A percentile compares a stretch with the other conserved stretches of the same genome.
Evolutionary conservation across 2,888 invertebrate genomes (phyloP).

Genomic region (Melanchra persicariae): DNA sequence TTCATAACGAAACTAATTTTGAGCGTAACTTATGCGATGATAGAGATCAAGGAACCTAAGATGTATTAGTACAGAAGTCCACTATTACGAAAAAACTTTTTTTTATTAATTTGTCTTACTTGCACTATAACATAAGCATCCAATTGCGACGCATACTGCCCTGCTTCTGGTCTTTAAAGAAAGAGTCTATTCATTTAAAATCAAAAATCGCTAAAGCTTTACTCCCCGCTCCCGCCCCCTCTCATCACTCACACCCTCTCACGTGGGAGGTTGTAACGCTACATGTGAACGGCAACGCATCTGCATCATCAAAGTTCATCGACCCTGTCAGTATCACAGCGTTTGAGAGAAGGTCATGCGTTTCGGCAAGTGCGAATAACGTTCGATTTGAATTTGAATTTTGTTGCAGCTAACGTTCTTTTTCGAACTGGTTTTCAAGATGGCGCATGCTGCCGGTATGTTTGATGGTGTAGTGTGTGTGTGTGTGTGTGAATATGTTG

Average conservation of each 20-base stretch:
- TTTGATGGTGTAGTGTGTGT: conserved; percentile 17
- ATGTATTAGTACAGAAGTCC: too few relatives aligned
- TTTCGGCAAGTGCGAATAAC: conserved; percentile 84
- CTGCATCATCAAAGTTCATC: conserved; percentile 84
- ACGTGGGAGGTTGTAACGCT: conserved; percentile 89
- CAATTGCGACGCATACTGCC: too few relatives aligned
- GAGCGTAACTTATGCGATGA: too few relatives aligned
- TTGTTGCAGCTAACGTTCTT: conserved; percentile 63
- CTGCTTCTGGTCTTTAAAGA: too few relatives aligned
- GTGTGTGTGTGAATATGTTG: conserved; percentile 11
- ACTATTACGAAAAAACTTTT: too few relatives aligned
- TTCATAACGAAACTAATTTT: too few relatives aligned
- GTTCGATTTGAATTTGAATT: conserved; percentile 69
- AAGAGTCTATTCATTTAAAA: not conserved
- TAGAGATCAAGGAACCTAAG: too few relatives aligned
- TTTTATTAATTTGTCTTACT: too few relatives aligned
- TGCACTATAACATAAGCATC: too few relatives aligned
- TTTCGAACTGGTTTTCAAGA: conserved; percentile 60
- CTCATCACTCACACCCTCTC: conserved; percentile 66
- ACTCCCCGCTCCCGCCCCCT: conserved; percentile 65
- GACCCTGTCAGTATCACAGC: conserved; percentile 82
- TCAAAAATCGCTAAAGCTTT: not conserved
- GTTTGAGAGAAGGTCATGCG: conserved; percentile 86
- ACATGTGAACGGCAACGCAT: conserved; percentile 89
- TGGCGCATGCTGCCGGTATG: conserved; percentile 48